Base-by-base conservation (phyloP, 64 coral and sea anemone species). In the Astreopora myriophthalma region DNA sequence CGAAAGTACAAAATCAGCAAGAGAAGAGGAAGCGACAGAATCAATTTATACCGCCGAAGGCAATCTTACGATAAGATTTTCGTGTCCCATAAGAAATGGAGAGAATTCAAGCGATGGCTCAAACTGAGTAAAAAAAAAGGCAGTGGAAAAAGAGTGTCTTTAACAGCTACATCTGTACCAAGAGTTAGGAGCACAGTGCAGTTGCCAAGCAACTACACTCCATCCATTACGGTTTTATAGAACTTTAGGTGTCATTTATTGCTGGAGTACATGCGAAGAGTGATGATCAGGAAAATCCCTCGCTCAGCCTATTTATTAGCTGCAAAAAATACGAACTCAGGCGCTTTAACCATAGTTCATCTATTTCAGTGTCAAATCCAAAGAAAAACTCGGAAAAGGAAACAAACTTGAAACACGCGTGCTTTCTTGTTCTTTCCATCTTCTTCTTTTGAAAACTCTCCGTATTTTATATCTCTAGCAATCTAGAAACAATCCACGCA, bases 71-170 rank as follows among this genome's bases (percentile, higher is more conserved):
- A 92, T 11, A 86, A 66, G 24, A 52, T 92, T 52, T 76, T 35
- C 40, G 71, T 92, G 3, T 75, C 80, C 1, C 22, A 85, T 13
- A 92, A 86, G 81, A 92, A 10, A 17, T 92, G 90, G 90, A 73
- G 38, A 66, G 35, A 92, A 48, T 92, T 82, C 79, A 92, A 72
- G 49, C 68, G 62, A 34, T 92, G 51, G 34, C 70, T 65, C 22
- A 85, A 85, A 64, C 85, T 82, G 35, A 82, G 52, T 35, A 85
- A 37, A n/a, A 85, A 69, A 74, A 77, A 10, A 68, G 46, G 57
- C 10, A 12, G 12, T 32, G 10, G 10, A 12, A 72, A 86, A 35
- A 36, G 0, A 37, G 48, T 20, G 5, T 33, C 79, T 65, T 19
- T 34, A 61, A 34, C 20, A 30, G 33, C 79, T 35, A 38, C 79